These are phyloP conservation scores for Ceryle rudis DNA, from an alignment of 2,797 vertebrate genomes.

Conservation along the genomic window DNA sequence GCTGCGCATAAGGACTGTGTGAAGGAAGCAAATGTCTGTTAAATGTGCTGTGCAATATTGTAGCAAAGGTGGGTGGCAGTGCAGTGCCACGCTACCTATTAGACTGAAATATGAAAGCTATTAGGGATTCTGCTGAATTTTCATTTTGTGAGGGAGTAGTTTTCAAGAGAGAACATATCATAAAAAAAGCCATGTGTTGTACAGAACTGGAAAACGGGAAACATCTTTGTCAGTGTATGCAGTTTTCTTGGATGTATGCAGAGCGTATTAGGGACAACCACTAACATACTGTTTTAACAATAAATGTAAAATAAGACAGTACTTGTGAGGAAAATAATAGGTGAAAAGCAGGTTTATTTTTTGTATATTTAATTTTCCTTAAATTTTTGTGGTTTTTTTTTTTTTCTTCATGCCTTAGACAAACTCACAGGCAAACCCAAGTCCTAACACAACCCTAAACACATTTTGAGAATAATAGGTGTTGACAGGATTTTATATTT, in stretches of 20 bases:
- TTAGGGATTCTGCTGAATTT: constrained; percentile 77
- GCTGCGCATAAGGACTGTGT: constrained; percentile 1
- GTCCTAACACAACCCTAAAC: neutral
- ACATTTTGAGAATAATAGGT: neutral
- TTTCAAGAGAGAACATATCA: constrained; percentile 42
- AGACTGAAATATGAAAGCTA: constrained; percentile 78
- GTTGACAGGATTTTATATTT: constrained; percentile 28
- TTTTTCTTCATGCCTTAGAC: neutral
- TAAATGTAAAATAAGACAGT: constrained; percentile 51
- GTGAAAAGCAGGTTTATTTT: neutral
- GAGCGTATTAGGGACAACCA: constrained; percentile 47
- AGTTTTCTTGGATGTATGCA: constrained; percentile 34
- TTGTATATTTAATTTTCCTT: neutral
- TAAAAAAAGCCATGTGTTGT: constrained; percentile 50
- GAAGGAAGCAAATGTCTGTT: constrained; percentile 66
- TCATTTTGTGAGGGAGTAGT: constrained; percentile 72
- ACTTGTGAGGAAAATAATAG: neutral
- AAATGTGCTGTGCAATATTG: constrained; percentile 68
- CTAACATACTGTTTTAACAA: constrained; percentile 14
- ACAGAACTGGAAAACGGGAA: constrained; percentile 30
- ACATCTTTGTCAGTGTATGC: constrained; percentile 46
- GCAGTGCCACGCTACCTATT: constrained; percentile 60
- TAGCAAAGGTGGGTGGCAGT: constrained; percentile 61
- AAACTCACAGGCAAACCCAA: neutral
- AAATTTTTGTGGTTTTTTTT: neutral